Percentiles rank a stretch among this genome's conserved stretches.
Conservation (phyloP, 2,797 vertebrate genomes). For the Myotis pilosus region DNA sequence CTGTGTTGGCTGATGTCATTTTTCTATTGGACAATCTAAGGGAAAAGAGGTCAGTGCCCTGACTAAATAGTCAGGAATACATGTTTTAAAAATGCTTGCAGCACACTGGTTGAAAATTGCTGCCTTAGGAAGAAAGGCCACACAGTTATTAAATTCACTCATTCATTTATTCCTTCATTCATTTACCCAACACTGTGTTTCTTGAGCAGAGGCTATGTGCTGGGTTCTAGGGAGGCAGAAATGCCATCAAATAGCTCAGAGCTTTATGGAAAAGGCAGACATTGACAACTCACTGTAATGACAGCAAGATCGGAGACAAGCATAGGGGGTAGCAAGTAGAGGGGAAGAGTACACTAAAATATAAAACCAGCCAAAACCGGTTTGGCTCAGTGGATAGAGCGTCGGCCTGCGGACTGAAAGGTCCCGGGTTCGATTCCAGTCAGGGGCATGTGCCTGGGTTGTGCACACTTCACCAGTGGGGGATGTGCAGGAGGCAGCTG, state of each 20-base stretch:
- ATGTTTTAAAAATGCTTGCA: background rate
- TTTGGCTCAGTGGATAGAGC: no score
- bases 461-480: no score
- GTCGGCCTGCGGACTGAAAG: no score
- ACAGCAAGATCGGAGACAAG: background rate
- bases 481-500: no score
- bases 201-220: background rate
- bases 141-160: background rate
- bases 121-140: background rate
- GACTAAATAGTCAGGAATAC: background rate
- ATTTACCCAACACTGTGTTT: background rate
- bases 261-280: background rate
- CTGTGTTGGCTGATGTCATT: background rate
- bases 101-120: background rate
- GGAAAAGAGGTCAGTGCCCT: background rate
- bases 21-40: background rate
- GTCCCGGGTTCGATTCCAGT: no score
- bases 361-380: background rate
- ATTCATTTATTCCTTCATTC: background rate
- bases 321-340: rapidly evolving
- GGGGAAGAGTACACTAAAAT: background rate
- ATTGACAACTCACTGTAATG: background rate
- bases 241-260: background rate
- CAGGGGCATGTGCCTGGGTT: no score
- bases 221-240: background rate